Base-by-base conservation (phyloP, 2,888 invertebrate species). In the Spialia ferax region DNA sequence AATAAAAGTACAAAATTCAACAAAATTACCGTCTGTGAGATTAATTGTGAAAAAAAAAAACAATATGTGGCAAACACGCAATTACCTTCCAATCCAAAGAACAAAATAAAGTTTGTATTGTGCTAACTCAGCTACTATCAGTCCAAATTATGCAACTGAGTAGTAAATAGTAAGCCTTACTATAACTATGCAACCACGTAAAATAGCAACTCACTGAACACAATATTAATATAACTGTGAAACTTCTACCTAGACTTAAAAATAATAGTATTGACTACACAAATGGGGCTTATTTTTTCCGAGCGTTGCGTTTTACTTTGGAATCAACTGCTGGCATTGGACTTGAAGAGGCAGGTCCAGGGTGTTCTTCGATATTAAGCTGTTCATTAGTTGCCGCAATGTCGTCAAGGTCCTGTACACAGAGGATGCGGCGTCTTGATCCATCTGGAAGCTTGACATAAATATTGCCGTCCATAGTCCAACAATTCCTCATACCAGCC, bases 401-500 rank as follows among this genome's bases (percentile, higher is more conserved):
- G 11, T 56, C 56, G 11, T 11, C n/a, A 5, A 56, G 13, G 35
- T 35, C 56, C 1, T 35, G 1, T 3, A 11, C 56, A 35, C 2
- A 56, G 11, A 0, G 8, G 1, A 56, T 56, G 3, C 32, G 56
- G 10, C 18, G 32, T 32, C 35, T 35, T 2, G 56, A 2, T 11
- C 56, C 56, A 20, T 56, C 56, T 11, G 32, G 2, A 11, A 56
- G 20, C 8, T 56, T 56, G 10, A 15, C 56, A 3, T 35, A 3
- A 5, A 56, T 56, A 35, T 56, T 56, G 13, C 56, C 32, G 20
- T 56, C 56, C 7, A 35, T 56, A 5, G 56, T 56, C 56, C 56
- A 56, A 11, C 56, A 56, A 3, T 35, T 56, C n/a, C 20, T 32
- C 15, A 56, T 56, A 1, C 56, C 56, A n/a, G 20, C 3, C 2